Base-by-base conservation (phyloP, 2,113 vertebrate genomes). In the Pimephales promelas region DNA sequence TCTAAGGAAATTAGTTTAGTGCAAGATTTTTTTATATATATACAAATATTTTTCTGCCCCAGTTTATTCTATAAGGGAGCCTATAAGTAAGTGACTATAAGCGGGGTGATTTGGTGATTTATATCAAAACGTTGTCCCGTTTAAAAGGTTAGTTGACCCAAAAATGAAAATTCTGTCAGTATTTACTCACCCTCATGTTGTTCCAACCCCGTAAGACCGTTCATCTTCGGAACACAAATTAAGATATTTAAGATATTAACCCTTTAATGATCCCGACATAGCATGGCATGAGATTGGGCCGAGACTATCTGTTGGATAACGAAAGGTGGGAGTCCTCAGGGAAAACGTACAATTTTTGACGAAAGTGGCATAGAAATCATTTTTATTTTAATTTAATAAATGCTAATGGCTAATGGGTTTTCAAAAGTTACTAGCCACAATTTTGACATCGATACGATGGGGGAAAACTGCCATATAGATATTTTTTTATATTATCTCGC, bases 51-150 rank as follows among this genome's bases (percentile, higher is more conserved):
- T 73, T 26, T 52, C 9, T 3, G 0, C 36, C n/a, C 40, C 22
- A 73, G 45, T 73, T 49, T 49, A 49, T 4, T 49, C 47, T 49
- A 49, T 49, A 49, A 49, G 45, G 13, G 43, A 72, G 70, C 16
- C 43, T 72, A 22, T 73, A 72, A 40, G 20, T 36, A 70, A 40
- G 66, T 49, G 47, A 16, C 20, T 22, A 6, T 70, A 43, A 43
- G 36, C n/a, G 36, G 66, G 66, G 20, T 70, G 66, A 70, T 70
- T 70, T 45, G 64, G n/a, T n/a, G n/a, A n/a, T 31, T 31, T 45
- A 72, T 45, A 68, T 68, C 20, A 40, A 68, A 40, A 72, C n/a
- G 45, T 24, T 45, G 40, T 72, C 3, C 22, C 26, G 40, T 45
- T 45, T 71, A 45, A n/a, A n/a, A n/a, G n/a, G n/a, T n/a, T n/a